Evolutionary conservation across 1,140 invertebrate species (phyloP).

Genomic region (Scaptomyza graminum): DNA sequence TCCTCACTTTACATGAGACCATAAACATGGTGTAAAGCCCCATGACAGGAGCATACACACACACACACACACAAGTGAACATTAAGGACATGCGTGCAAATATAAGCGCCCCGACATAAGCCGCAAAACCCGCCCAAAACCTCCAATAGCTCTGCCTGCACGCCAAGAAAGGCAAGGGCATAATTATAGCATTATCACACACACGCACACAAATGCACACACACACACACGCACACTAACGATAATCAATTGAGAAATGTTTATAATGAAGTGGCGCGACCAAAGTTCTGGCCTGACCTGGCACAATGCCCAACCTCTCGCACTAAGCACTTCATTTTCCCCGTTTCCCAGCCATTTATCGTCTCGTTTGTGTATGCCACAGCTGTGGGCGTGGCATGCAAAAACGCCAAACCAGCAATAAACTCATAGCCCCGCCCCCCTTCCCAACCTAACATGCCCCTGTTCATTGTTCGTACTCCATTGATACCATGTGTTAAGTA

Average conservation of each 20-base stretch:
- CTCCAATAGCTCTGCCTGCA: conserved; percentile 38
- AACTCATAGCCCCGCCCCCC: conserved; percentile 34
- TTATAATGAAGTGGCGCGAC: conserved; percentile 77
- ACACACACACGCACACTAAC: conserved; percentile 49
- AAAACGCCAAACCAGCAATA: conserved; percentile 74
- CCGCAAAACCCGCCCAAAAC: conserved; percentile 61
- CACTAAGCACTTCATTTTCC: conserved; percentile 71
- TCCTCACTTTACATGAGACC: conserved; percentile 30
- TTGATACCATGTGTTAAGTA: conserved; percentile 58
- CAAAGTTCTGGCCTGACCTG: conserved; percentile 41
- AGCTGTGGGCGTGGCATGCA: conserved; percentile 59
- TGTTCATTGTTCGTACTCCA: conserved; percentile 12
- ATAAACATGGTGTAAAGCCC: conserved; percentile 63
- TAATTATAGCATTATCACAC: conserved; percentile 80
- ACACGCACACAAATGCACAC: conserved; percentile 30
- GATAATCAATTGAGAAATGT: conserved; percentile 82
- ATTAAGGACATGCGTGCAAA: conserved; percentile 71
- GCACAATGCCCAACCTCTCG: conserved; percentile 35
- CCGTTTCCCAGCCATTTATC: conserved; percentile 42
- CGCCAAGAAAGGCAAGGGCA: conserved; percentile 69
- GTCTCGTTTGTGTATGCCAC: conserved; percentile 13
- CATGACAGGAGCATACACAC: conserved; percentile 16
- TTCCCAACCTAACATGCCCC: not conserved
- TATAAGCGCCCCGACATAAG: conserved; percentile 60
- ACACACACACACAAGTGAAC: conserved; percentile 3